Evolutionary conservation across 2,888 invertebrate species (phyloP).

Genomic region (Dicyrtoma fusca): DNA sequence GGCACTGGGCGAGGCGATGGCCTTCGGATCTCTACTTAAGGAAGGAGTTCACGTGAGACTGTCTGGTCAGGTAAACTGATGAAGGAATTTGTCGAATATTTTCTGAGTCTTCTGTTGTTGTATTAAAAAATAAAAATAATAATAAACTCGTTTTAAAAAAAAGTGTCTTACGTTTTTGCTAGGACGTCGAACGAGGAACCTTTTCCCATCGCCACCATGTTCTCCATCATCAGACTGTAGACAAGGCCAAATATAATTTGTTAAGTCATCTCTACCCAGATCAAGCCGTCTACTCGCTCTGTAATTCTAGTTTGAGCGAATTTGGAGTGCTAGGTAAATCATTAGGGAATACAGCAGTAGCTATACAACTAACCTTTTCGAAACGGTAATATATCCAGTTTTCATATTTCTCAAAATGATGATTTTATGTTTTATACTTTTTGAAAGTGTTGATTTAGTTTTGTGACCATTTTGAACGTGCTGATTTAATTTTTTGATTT

Average conservation of each 20-base stretch:
- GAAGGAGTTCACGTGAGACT: constrained; percentile 96
- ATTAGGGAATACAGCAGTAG: not conserved
- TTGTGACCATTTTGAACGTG: too few relatives aligned
- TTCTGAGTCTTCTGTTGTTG: too few relatives aligned
- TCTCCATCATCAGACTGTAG: constrained; percentile 95
- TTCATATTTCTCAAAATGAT: too few relatives aligned
- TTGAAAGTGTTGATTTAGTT: too few relatives aligned
- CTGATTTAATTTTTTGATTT: too few relatives aligned
- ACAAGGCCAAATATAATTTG: constrained; percentile 79
- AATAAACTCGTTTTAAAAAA: not conserved
- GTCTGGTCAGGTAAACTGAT: constrained; percentile 70
- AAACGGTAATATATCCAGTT: too few relatives aligned
- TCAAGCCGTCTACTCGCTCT: constrained; percentile 98
- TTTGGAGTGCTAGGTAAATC: constrained; percentile 77
- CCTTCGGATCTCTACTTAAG: constrained; percentile 94
- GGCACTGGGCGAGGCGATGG: constrained; percentile 98
- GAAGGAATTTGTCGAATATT: too few relatives aligned
- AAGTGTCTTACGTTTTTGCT: not conserved
- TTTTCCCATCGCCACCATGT: constrained; percentile 93
- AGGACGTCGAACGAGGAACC: constrained; percentile 96
- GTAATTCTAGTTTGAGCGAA: constrained; percentile 98
- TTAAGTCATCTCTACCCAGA: constrained; percentile 93
- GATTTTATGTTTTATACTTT: too few relatives aligned
- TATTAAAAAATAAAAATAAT: not conserved
- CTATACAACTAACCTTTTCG: too few relatives aligned